Base-by-base conservation (phyloP, 2,888 invertebrate species). In the Scaptomyza caliginosa region DNA sequence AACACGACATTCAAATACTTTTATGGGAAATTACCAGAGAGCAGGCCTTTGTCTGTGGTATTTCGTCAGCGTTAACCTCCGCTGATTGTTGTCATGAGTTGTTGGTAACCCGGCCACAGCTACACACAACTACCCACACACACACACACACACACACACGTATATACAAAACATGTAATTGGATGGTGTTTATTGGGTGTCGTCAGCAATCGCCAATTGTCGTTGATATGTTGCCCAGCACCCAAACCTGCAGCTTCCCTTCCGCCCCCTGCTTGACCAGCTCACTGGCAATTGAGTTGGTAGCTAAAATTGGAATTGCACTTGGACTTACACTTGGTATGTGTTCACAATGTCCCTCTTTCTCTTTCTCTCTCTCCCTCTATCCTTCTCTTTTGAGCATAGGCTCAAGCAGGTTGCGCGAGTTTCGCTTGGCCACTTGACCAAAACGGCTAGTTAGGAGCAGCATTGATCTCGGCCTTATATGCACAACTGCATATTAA, bases 1-100 rank as follows among this genome's bases (percentile, higher is more conserved):
- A 85, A 84, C 83, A 84, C 83, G 86, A 86, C 83, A 85, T 83
- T 83, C 83, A 76, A 85, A 84, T 84, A 86, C 77, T 84, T 84
- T 83, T 80, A 72, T 85, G 83, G 77, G 83, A 84, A 84, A 84
- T 85, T 79, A 75, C 74, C 64, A 19, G 46, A 21, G 51, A 60
- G 54, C 62, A 42, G 51, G 51, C 67, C 71, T 55, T 69, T 71
- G 77, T 72, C 67, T 70, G 68, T 73, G 75, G 72, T 75, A 69
- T 75, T 73, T 68, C 74, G 63, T 72, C 74, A 81, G 73, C 67
- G 56, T 67, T 71, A 73, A 73, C 73, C 64, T 68, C 50, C 46
- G 62, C 58, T 77, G 74, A 70, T 76, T 76, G 74, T 76, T 63
- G 42, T 49, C 51, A 52, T 54, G 52, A 54, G 64, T 62, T 64